A percentile compares a stretch with the other conserved stretches of the same genome.
Evolutionary conservation across 2,797 vertebrate genomes (phyloP).

Genomic region (Etheostoma nigrum): DNA sequence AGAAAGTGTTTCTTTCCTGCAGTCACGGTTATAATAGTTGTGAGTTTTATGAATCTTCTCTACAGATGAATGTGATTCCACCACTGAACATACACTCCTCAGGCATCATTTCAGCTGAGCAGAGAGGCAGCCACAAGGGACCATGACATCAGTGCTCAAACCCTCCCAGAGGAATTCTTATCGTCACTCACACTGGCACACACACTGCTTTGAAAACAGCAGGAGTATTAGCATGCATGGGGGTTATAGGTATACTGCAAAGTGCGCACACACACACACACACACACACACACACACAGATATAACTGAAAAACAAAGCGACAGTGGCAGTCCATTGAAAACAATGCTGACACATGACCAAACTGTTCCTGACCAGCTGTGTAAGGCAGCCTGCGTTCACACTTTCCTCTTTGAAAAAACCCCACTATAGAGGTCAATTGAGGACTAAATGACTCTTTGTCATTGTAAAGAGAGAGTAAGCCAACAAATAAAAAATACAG

Average conservation of each 20-base stretch:
- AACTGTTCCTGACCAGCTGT: conserved; percentile 50
- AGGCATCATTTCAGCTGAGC: conserved; percentile 57
- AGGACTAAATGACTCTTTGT: conserved; percentile 49
- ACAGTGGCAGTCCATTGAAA: conserved; percentile 46
- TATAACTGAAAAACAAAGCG: conserved; percentile 60
- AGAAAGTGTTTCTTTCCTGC: conserved; percentile 20
- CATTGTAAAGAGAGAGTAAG: conserved; percentile 29
- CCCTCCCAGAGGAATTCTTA: conserved; percentile 72
- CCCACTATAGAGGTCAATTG: conserved; percentile 50
- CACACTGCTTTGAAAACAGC: conserved; percentile 78
- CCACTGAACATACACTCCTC: conserved; percentile 38
- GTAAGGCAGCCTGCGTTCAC: conserved; percentile 28
- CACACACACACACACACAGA: conserved; percentile 5
- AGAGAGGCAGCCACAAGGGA: conserved; percentile 58
- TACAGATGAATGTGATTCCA: conserved; percentile 29
- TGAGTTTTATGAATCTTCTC: conserved; percentile 19
- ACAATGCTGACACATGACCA: conserved; percentile 69
- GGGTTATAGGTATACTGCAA: conserved; percentile 61
- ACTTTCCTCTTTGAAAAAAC: conserved; percentile 37
- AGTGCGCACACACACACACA: not conserved
- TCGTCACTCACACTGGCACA: conserved; percentile 65
- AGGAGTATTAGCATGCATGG: conserved; percentile 45
- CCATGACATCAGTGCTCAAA: conserved; percentile 80
- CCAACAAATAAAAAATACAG: conserved; percentile 45
- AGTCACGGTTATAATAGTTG: conserved; percentile 21